Conservation (phyloP, 2,113 vertebrate genomes). For the Epinephelus moara region DNA sequence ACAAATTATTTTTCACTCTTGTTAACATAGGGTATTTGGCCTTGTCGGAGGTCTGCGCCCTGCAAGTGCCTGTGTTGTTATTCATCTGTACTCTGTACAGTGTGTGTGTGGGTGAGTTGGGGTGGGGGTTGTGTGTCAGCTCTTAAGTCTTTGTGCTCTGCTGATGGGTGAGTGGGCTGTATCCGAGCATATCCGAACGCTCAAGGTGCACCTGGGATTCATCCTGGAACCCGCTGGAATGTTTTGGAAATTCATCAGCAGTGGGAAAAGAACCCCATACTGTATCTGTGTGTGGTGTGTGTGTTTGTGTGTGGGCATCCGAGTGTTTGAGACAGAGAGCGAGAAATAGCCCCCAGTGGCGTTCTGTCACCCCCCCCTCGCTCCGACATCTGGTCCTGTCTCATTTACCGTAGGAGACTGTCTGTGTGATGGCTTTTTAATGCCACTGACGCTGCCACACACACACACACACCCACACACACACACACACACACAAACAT, state of each 20-base stretch:
- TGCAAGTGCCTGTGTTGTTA: neutral
- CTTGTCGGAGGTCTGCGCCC: no score
- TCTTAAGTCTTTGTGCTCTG: constrained; percentile 50
- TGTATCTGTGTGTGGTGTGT: constrained; percentile 36
- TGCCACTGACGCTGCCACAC: constrained; percentile 70
- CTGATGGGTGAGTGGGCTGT: constrained; percentile 53
- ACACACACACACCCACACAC: constrained; percentile 40
- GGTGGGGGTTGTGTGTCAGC: constrained; percentile 3
- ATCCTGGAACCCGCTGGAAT: constrained; percentile 61
- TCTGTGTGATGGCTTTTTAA: constrained; percentile 84
- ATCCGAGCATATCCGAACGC: constrained; percentile 45
- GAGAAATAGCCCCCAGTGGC: constrained; percentile 71
- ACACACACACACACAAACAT: constrained; percentile 26
- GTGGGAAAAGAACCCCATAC: constrained; percentile 49
- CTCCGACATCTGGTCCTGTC: constrained; percentile 86
- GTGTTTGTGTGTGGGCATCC: constrained; percentile 21
- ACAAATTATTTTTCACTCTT: no score
- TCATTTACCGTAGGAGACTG: constrained; percentile 81
- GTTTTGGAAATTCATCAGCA: constrained; percentile 63
- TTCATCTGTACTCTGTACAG: neutral
- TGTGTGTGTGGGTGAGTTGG: neutral
- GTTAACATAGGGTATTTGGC: no score
- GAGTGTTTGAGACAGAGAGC: constrained; percentile 17
- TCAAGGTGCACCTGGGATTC: constrained; percentile 58
- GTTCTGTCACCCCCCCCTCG: constrained; percentile 74